Evolutionary conservation across 2,888 invertebrate species (phyloP).

Genomic region (Eupithecia inturbata): DNA sequence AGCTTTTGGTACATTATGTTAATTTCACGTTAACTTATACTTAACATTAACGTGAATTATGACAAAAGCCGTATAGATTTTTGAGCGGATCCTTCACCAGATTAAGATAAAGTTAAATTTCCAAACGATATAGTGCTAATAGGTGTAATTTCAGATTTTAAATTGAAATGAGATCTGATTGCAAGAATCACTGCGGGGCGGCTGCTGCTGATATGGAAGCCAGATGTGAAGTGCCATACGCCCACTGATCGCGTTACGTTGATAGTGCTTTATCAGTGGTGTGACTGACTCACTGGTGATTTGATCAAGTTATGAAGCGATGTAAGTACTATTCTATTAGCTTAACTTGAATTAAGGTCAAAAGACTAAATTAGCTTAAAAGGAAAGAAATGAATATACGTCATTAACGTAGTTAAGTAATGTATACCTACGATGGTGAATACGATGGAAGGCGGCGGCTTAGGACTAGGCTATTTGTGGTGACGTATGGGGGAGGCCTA

Average conservation of each 20-base stretch:
- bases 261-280: constrained; percentile 46
- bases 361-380: not conserved
- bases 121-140: not conserved
- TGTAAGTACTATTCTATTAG: not conserved
- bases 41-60: too few species aligned
- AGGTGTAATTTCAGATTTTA: not conserved
- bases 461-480: not conserved
- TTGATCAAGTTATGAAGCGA: not conserved
- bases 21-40: too few species aligned
- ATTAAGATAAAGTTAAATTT: not conserved
- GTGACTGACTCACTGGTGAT: constrained; percentile 11
- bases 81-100: not conserved
- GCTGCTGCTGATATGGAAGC: constrained; percentile 60
- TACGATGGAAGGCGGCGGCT: not conserved
- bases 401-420: not conserved
- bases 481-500: not conserved
- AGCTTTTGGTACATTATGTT: too few species aligned
- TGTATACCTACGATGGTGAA: not conserved
- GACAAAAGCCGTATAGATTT: too few species aligned
- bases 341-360: not conserved
- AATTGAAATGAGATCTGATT: constrained; percentile 37
- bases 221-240: constrained; percentile 67
- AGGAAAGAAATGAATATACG: not conserved
- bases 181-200: constrained; percentile 48
- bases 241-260: constrained; percentile 72